phyloP scores from a whole-genome alignment of 2,888 invertebrate genomes.

The Agrenia bidenticulata region DNA sequence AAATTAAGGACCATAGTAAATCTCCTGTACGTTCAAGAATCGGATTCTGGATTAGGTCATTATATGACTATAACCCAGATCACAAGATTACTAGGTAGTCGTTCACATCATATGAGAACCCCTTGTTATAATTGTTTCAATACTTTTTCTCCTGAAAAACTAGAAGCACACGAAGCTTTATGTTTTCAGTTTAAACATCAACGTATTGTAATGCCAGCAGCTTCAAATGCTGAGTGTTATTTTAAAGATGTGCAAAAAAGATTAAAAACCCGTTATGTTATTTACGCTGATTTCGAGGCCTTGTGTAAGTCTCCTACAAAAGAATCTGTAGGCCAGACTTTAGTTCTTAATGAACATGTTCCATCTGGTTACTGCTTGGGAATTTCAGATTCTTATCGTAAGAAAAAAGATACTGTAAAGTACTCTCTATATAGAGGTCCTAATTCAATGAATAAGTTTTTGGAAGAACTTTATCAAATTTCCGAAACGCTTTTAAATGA shows the following conservation, averaged over 20 bases:
- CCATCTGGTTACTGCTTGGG: slow-evolving; percentile 14
- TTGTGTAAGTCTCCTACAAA: not conserved
- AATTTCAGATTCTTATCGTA: not conserved
- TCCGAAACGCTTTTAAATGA: not conserved
- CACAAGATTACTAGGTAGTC: not conserved
- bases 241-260: not conserved
- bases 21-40: not conserved
- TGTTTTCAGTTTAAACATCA: slow-evolving; percentile 8
- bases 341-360: not conserved
- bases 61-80: not conserved
- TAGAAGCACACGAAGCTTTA: not conserved
- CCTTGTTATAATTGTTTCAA: slow-evolving; percentile 7
- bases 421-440: not conserved
- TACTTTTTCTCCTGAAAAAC: not conserved
- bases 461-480: not conserved
- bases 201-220: not conserved
- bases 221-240: too few relatives aligned
- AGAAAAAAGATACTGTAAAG: not conserved
- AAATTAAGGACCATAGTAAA: not conserved
- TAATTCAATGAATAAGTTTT: slow-evolving; percentile 7
- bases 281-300: not conserved
- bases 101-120: not conserved
- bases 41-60: too few relatives aligned
- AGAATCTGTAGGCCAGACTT: too few relatives aligned
- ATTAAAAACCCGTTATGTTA: not conserved